Percentiles rank a stretch among this genome's conserved stretches.
Evolutionary conservation across 2,888 invertebrate species (phyloP).

Genomic region (Baccha elongata): DNA sequence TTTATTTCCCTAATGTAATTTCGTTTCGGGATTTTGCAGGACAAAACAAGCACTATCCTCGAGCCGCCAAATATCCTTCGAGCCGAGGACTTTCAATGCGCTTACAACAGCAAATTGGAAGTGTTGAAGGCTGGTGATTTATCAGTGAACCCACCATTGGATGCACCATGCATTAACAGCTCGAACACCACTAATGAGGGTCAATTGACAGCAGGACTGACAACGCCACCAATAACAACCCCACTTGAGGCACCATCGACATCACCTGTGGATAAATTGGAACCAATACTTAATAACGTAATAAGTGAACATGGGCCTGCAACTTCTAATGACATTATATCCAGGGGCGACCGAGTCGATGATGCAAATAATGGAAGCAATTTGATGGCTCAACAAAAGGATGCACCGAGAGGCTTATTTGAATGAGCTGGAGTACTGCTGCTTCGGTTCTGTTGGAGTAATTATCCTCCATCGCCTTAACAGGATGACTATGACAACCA

Average conservation of each 20-base stretch:
- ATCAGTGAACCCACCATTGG: slow-evolving; percentile 73
- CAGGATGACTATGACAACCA: background rate
- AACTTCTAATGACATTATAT: slow-evolving; percentile 31
- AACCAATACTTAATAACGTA: slow-evolving; percentile 17
- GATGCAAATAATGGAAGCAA: slow-evolving; percentile 51
- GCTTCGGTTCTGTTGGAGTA: slow-evolving; percentile 25
- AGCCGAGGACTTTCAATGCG: slow-evolving; percentile 74
- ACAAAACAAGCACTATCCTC: slow-evolving; percentile 43
- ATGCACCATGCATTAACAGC: slow-evolving; percentile 77
- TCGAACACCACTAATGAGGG: slow-evolving; percentile 47
- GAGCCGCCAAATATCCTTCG: slow-evolving; percentile 74
- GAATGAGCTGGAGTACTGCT: background rate
- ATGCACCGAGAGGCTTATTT: slow-evolving; percentile 23
- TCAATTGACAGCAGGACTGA: slow-evolving; percentile 33
- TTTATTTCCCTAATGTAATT: slow-evolving; percentile 48
- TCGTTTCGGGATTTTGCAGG: slow-evolving; percentile 61
- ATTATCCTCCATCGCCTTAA: slow-evolving; percentile 28
- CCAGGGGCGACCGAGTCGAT: slow-evolving; percentile 21
- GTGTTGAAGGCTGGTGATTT: slow-evolving; percentile 76
- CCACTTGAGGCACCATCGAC: background rate
- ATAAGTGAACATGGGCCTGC: slow-evolving; percentile 20
- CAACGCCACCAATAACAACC: background rate
- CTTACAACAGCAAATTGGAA: slow-evolving; percentile 75
- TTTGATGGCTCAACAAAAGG: slow-evolving; percentile 56
- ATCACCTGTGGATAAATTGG: slow-evolving; percentile 10